phyloP scores from a whole-genome alignment of 1,140 invertebrate genomes.

The Diploscapter pachys region DNA sequence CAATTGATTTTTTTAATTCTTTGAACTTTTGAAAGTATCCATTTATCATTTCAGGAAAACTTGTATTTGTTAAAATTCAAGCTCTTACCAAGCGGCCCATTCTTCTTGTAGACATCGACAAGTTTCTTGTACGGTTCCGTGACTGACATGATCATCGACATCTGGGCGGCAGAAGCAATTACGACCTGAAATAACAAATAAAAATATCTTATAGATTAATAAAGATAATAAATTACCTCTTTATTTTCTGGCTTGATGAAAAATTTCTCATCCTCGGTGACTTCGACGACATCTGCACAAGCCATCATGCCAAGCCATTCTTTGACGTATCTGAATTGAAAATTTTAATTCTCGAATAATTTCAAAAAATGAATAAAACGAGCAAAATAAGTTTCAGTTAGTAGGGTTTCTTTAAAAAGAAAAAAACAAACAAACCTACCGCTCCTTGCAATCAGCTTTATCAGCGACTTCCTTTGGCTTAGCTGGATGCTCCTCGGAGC shows the following conservation, averaged over 20 bases:
- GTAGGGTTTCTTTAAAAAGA: too few relatives aligned
- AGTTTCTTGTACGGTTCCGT: constrained; percentile 6
- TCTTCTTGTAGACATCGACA: constrained; percentile 18
- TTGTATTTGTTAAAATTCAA: too few relatives aligned
- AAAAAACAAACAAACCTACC: too few relatives aligned
- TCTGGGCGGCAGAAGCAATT: constrained; percentile 1
- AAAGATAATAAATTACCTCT: constrained; percentile 6
- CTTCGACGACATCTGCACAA: constrained; percentile 42
- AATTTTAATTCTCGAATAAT: too few relatives aligned
- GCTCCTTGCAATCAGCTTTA: too few relatives aligned
- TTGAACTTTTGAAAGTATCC: not conserved
- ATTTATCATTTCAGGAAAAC: not conserved
- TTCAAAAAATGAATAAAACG: too few relatives aligned
- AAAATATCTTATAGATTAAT: not conserved
- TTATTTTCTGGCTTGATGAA: constrained; percentile 38
- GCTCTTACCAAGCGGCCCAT: constrained; percentile 4
- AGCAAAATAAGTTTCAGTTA: too few relatives aligned
- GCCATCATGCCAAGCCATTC: constrained; percentile 35
- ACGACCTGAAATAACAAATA: not conserved
- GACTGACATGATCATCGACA: constrained; percentile 2
- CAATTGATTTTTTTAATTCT: too few relatives aligned
- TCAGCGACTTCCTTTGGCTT: too few relatives aligned
- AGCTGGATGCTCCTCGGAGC: too few relatives aligned
- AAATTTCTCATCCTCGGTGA: constrained; percentile 40
- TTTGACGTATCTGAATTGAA: constrained; percentile 24